Evolutionary conservation across 92 coral and sea anemone species (phyloP).

Genomic region (Zoanthus sansibaricus): DNA sequence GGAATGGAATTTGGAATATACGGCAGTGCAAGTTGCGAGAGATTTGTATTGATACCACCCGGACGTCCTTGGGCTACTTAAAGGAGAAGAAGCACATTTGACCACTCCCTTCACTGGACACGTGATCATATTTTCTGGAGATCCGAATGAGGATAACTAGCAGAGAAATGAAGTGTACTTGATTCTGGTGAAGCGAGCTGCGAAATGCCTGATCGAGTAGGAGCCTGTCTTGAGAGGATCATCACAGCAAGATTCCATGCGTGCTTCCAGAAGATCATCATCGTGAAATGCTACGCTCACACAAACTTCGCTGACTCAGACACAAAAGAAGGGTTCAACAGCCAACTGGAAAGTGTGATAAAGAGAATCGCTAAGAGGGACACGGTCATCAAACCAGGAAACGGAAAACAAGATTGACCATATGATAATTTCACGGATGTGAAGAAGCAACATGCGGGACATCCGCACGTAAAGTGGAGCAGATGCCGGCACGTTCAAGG

Average conservation of each 20-base stretch:
- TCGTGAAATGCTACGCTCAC: not conserved
- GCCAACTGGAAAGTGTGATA: not conserved
- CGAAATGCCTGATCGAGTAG: not conserved
- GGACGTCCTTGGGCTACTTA: not conserved
- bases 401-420: not conserved
- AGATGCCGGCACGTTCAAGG: conserved; percentile 3
- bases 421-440: not conserved
- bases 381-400: not conserved
- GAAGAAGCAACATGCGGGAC: not conserved
- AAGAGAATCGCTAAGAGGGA: not conserved
- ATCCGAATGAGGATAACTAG: not conserved
- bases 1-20: not conserved
- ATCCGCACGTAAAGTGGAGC: not conserved
- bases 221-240: not conserved
- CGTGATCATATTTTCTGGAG: not conserved
- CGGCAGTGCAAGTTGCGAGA: not conserved
- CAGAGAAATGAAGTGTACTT: not conserved
- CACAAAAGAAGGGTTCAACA: conserved; percentile 3
- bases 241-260: conserved; percentile 4
- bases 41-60: not conserved
- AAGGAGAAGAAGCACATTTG: not conserved
- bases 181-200: not conserved
- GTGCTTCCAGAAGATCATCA: not conserved
- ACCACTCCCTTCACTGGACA: conserved; percentile 3
- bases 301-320: not conserved